Conservation (phyloP, 1,140 invertebrate species). For the Geopemphigus sp. region DNA sequence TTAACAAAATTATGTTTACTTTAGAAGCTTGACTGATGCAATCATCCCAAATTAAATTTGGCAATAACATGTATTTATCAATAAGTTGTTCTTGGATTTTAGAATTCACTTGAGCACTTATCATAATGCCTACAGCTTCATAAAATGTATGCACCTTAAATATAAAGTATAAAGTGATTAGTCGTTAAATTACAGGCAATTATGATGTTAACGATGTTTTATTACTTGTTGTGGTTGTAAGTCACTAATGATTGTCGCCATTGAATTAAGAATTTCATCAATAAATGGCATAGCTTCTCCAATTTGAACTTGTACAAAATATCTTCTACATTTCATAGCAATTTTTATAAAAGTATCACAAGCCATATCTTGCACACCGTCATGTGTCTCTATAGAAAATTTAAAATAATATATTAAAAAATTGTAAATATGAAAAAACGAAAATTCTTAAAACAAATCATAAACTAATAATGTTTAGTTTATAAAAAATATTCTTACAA, state of each 20-base stretch:
- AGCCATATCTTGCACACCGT: conserved; percentile 99
- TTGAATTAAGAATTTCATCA: conserved; percentile 95
- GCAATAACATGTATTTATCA: conserved; percentile 95
- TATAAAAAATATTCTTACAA: background rate
- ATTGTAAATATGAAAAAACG: background rate
- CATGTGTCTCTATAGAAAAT: conserved; percentile 82
- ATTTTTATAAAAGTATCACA: conserved; percentile 99
- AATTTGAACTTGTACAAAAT: conserved; percentile 95
- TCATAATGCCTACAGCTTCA: conserved; percentile 99
- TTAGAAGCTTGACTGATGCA: conserved; percentile 95
- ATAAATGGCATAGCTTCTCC: conserved; percentile 98
- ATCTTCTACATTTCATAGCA: conserved; percentile 95
- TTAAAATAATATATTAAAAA: conserved; percentile 48
- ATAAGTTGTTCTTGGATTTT: conserved; percentile 88
- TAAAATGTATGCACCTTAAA: conserved; percentile 98
- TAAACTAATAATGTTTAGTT: background rate
- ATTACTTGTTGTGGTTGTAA: conserved; percentile 89
- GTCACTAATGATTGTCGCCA: conserved; percentile 98
- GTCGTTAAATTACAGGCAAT: background rate
- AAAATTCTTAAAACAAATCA: background rate
- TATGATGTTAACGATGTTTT: background rate
- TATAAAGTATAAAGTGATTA: conserved; percentile 1
- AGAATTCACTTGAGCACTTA: conserved; percentile 89
- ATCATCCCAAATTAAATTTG: conserved; percentile 99
- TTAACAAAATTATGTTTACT: conserved; percentile 54